These are phyloP conservation scores for Muntiacus muntjak DNA, from an alignment of 2,113 vertebrate genomes.

Conservation along the genomic window DNA sequence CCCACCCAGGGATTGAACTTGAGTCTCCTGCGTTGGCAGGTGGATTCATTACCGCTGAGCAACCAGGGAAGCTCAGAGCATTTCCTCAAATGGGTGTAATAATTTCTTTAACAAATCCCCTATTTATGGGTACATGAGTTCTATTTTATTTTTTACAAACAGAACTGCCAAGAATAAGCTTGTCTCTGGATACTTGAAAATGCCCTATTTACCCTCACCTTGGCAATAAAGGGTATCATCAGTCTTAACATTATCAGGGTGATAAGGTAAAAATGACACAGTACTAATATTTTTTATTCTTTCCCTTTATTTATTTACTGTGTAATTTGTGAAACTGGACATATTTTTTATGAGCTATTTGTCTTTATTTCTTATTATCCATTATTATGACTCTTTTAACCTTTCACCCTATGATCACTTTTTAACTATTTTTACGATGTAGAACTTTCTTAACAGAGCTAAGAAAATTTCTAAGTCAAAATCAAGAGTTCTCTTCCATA, in stretches of 20 bases:
- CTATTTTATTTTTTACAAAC: background rate
- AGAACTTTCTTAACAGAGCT: slow-evolving; percentile 6
- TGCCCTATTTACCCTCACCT: background rate
- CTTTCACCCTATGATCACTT: background rate
- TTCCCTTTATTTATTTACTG: background rate
- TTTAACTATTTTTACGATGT: slow-evolving; percentile 19
- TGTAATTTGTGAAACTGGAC: background rate
- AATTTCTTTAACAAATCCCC: background rate
- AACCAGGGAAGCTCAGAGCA: background rate
- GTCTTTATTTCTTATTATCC: slow-evolving; percentile 8
- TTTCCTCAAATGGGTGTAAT: background rate
- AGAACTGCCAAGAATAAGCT: background rate
- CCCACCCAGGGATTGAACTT: background rate
- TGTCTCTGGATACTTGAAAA: background rate
- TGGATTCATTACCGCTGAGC: background rate
- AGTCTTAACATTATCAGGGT: background rate
- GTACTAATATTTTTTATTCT: background rate
- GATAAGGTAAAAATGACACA: background rate
- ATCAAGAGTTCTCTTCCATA: background rate
- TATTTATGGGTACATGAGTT: background rate
- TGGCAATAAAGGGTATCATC: background rate
- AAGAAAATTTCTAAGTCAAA: background rate
- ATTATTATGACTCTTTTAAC: background rate
- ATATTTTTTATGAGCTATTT: background rate
- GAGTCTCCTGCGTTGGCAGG: background rate